Base-by-base conservation (phyloP, 2,888 invertebrate species). In the Agapetus fuscipes region DNA sequence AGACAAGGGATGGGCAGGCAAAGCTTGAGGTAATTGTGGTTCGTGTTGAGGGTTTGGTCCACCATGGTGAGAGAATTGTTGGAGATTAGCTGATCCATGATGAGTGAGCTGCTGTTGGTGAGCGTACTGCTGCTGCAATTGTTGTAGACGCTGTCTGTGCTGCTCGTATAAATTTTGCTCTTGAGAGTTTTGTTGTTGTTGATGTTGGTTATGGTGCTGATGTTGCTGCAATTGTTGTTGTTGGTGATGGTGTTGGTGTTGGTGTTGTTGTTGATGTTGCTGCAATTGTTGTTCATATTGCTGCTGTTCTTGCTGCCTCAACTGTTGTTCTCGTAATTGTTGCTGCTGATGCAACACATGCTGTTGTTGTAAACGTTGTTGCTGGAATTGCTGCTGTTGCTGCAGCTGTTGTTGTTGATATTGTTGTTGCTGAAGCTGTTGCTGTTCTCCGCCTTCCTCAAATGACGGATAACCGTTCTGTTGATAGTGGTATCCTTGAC, bases 401-500 rank as follows among this genome's bases (percentile, higher is more conserved):
- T 42, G 25, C 11, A 24, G 24, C 17, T 41, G 33, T 16, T 30
- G 29, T 5, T 39, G 17, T 7, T 39, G 33, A 27, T 43, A 35
- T 24, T 32, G 36, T 25, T 35, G 35, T 14, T 37, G 32, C 16
- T 34, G 13, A 14, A 10, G 25, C 3, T 24, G 13, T 20, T 20
- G 20, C 20, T 20, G 20, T 6, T 31, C 17, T 4, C 17, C 39
- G 12, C 37, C 42, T 30, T 48, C 48, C 31, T 45, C 33, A 25
- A 45, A 48, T 11, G 42, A 16, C 15, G 34, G 45, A 13, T 37
- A 34, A 6, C 44, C 39, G 26, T 45, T 37, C 13, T 35, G 43
- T 24, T 42, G 37, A 15, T 48, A 48, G 10, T 30, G 34, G 17
- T 48, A 48, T 25, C 48, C 48, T 33, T 48, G 39, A n/a, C 31